Percentiles rank a stretch among this genome's conserved stretches.
Evolutionary conservation across 1,140 invertebrate genomes (phyloP).

Genomic region (Zelostemma sp.): DNA sequence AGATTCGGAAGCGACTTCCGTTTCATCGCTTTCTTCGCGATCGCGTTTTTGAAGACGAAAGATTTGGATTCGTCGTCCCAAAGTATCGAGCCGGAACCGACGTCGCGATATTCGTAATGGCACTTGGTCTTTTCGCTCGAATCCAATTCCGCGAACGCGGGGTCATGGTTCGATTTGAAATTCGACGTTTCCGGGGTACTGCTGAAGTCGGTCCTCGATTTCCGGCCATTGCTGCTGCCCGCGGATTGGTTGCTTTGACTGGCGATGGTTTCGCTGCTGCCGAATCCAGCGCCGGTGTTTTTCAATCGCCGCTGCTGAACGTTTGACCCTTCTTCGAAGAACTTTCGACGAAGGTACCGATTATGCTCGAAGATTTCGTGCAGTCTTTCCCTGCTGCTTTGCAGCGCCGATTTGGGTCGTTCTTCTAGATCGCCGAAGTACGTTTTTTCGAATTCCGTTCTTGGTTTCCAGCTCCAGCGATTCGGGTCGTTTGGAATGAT

Average conservation of each 20-base stretch:
- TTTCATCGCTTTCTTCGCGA: conserved; percentile 10
- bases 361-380: conserved; percentile 68
- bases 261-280: conserved; percentile 65
- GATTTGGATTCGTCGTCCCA: conserved; percentile 35
- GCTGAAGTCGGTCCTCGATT: conserved; percentile 53
- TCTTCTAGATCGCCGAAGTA: conserved; percentile 56
- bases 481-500: conserved; percentile 13
- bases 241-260: conserved; percentile 67
- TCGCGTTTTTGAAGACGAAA: conserved; percentile 4
- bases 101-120: background rate
- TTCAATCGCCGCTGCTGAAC: background rate
- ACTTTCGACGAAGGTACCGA: conserved; percentile 59
- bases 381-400: conserved; percentile 59
- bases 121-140: conserved; percentile 25
- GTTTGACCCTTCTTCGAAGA: conserved; percentile 55
- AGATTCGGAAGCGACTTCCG: conserved; percentile 41
- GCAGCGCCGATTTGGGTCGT: conserved; percentile 40
- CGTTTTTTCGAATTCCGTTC: conserved; percentile 58
- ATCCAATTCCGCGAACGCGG: background rate
- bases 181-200: conserved; percentile 50
- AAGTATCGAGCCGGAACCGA: conserved; percentile 8
- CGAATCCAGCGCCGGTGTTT: conserved; percentile 53
- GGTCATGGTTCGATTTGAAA: conserved; percentile 4
- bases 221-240: conserved; percentile 57
- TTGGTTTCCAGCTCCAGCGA: conserved; percentile 56